Percentiles rank a stretch among this genome's conserved stretches.
These are phyloP conservation scores for Camponotus floridanus DNA, from an alignment of 1,140 invertebrate species.

Conservation along the genomic window DNA sequence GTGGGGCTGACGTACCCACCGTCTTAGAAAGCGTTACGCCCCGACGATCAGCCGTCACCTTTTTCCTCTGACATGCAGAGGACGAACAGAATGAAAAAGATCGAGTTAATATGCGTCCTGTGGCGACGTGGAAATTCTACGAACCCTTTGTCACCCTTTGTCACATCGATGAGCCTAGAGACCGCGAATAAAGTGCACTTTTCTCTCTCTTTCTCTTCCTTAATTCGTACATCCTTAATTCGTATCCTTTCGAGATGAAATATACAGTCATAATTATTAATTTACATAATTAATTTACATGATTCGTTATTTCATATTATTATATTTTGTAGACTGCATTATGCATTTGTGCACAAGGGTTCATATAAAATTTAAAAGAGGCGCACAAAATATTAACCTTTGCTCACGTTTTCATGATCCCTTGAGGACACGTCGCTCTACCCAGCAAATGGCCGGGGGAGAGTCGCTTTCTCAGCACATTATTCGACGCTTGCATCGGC, in stretches of 20 bases:
- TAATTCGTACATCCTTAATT: background rate
- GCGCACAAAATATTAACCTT: conserved; percentile 16
- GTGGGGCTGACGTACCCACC: background rate
- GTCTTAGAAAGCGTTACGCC: conserved; percentile 50
- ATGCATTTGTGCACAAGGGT: background rate
- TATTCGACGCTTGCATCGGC: conserved; percentile 52
- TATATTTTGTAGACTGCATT: background rate
- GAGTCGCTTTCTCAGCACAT: conserved; percentile 40
- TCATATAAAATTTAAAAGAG: background rate
- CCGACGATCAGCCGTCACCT: conserved; percentile 53
- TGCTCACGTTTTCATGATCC: conserved; percentile 11
- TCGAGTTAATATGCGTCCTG: conserved; percentile 54
- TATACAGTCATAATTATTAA: background rate
- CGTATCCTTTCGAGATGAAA: background rate
- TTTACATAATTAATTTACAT: background rate
- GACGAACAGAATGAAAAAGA: conserved; percentile 45
- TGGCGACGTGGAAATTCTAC: conserved; percentile 33
- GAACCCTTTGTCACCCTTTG: conserved; percentile 13
- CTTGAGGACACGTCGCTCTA: background rate
- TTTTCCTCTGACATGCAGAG: conserved; percentile 18
- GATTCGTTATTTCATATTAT: background rate
- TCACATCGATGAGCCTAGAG: background rate
- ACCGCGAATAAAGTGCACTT: background rate
- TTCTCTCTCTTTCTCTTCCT: background rate
- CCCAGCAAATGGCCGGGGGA: conserved; percentile 9